A percentile compares a stretch with the other conserved stretches of the same genome.
These are phyloP conservation scores for Etheostoma nigrum DNA, from an alignment of 2,797 vertebrate species.

Conservation along the genomic window DNA sequence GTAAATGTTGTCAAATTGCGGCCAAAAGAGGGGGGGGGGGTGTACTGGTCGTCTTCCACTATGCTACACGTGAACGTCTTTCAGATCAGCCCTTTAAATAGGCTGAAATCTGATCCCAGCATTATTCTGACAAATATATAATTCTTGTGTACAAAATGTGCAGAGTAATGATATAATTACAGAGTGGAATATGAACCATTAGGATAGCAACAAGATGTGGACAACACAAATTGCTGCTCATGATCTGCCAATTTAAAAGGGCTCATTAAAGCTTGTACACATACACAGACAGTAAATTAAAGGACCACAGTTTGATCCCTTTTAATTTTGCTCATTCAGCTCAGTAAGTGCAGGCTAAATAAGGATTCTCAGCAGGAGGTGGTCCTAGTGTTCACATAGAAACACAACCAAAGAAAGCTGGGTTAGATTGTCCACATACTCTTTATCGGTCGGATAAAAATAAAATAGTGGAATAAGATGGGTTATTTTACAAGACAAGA, in stretches of 20 bases:
- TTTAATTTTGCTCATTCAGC: constrained; percentile 23
- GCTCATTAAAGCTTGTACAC: constrained; percentile 39
- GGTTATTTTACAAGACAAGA: constrained; percentile 39
- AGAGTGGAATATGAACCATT: constrained; percentile 34
- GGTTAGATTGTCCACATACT: neutral
- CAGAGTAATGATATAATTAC: constrained; percentile 36
- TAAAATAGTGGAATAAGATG: constrained; percentile 16
- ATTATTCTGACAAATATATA: neutral
- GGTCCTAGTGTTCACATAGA: constrained; percentile 35
- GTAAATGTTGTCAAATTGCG: neutral
- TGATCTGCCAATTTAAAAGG: constrained; percentile 33
- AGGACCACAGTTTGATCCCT: constrained; percentile 40
- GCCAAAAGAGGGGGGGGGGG: neutral
- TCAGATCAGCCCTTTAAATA: neutral
- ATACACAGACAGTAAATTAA: constrained; percentile 27
- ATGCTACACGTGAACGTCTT: neutral
- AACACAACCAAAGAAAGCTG: constrained; percentile 22
- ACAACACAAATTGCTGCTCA: constrained; percentile 39
- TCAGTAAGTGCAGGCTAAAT: constrained; percentile 35
- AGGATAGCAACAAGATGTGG: constrained; percentile 43
- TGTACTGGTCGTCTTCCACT: neutral
- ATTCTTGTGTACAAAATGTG: neutral
- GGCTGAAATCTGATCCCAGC: constrained; percentile 19
- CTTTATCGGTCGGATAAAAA: constrained; percentile 43
- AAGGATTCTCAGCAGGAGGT: constrained; percentile 10